A percentile compares a stretch with the other conserved stretches of the same genome.
Conservation (phyloP, 2,797 vertebrate species). For the Erpetoichthys calabaricus region DNA sequence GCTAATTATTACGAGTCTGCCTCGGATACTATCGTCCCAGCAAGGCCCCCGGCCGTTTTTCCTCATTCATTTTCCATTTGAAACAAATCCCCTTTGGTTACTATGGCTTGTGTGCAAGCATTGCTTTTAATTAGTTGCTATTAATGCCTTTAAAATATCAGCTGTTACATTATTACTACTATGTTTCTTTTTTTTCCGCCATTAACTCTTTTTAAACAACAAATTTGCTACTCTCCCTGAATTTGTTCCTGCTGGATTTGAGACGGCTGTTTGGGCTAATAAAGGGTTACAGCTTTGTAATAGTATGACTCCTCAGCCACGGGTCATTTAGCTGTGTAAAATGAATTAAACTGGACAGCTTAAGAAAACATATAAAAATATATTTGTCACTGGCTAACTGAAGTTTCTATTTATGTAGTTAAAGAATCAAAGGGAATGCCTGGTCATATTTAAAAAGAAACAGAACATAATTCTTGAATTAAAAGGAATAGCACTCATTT, state of each 20-base stretch:
- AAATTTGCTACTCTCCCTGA: neutral
- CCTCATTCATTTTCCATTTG: constrained; percentile 12
- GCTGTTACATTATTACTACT: constrained; percentile 8
- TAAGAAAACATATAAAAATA: neutral
- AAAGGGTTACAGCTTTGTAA: neutral
- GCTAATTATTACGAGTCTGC: constrained; percentile 22
- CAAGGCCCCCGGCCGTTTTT: constrained; percentile 7
- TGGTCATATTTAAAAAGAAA: too few relatives aligned
- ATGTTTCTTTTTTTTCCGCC: neutral
- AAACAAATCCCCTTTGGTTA: constrained; percentile 10
- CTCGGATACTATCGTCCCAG: constrained; percentile 7
- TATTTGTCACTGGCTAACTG: neutral
- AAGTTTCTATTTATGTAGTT: too few relatives aligned
- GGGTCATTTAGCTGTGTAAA: neutral
- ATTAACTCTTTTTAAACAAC: neutral
- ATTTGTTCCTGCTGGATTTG: too few relatives aligned
- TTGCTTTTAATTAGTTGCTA: constrained; percentile 24
- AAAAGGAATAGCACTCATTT: too few relatives aligned
- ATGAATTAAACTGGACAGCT: neutral
- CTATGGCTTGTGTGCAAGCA: constrained; percentile 7
- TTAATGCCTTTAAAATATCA: constrained; percentile 1
- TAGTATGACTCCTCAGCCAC: neutral
- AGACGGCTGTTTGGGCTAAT: too few relatives aligned
- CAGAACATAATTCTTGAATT: too few relatives aligned
- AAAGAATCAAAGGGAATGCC: too few relatives aligned